Base-by-base conservation (phyloP, 2,888 invertebrate genomes). In the Sturmia bella region DNA sequence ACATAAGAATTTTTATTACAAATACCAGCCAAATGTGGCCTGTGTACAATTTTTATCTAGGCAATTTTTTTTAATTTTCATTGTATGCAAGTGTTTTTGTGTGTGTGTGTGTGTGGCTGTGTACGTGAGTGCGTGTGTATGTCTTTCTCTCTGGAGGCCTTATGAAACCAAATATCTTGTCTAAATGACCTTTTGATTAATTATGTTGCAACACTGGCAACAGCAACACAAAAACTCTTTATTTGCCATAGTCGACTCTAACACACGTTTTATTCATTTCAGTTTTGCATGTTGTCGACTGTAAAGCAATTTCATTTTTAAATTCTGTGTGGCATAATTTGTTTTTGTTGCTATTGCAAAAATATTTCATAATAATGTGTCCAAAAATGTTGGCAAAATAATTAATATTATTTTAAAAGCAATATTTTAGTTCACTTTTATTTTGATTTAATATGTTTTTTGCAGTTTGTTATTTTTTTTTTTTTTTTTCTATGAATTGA, bases 101-200 rank as follows among this genome's bases (percentile, higher is more conserved):
- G 69, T 59, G 15, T 59, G 39, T 48, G n/a, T n/a, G n/a, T n/a
- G n/a, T n/a, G n/a, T n/a, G n/a, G n/a, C n/a, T n/a, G n/a, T n/a
- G n/a, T n/a, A n/a, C n/a, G n/a, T n/a, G n/a, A n/a, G n/a, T n/a
- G n/a, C n/a, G 3, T 24, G 21, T 69, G 13, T 61, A n/a, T 52
- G 2, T 56, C 37, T 80, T 21, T 24, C 39, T 43, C 21, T 50
- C 64, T 59, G 70, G 75, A 70, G 82, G 74, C 78, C 61, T 70
- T 82, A 32, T 41, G 78, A 54, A 82, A 82, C 48, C 70, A 74
- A 82, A 78, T 78, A 78, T 66, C 77, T 73, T 81, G 63, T 70
- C 74, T 59, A 75, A 82, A 78, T 82, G 82, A 82, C 82, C 82
- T 82, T 82, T 82, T 82, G 82, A 82, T 82, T 82, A 82, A 82